Evolutionary conservation across 2,113 vertebrate genomes (phyloP).

Genomic region (Cebus imitator): DNA sequence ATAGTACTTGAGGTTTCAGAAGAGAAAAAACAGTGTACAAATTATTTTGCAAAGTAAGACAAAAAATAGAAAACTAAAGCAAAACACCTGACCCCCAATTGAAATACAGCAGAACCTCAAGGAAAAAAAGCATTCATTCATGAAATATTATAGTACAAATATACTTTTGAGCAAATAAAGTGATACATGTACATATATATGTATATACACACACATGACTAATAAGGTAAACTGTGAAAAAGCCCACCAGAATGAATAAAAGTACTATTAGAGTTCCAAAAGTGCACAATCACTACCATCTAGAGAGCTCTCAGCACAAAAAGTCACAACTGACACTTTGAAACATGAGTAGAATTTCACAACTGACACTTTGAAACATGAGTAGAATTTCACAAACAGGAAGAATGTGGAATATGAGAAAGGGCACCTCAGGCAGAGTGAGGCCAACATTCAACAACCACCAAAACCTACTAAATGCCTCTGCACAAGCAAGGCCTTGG

Average conservation of each 20-base stretch:
- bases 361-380: background rate
- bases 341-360: background rate
- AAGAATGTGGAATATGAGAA: background rate
- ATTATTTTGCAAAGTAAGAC: conserved; percentile 25
- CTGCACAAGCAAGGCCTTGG: background rate
- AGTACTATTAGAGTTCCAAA: background rate
- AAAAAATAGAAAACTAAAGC: conserved; percentile 19
- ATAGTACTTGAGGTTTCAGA: background rate
- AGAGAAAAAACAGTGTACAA: background rate
- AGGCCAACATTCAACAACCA: background rate
- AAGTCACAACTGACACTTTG: background rate
- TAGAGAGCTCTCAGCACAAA: background rate
- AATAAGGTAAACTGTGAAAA: background rate
- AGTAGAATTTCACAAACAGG: background rate
- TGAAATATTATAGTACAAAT: background rate
- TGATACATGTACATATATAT: background rate
- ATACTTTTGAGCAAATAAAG: background rate
- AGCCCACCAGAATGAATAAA: background rate
- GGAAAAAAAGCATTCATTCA: conserved; percentile 21
- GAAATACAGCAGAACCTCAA: background rate
- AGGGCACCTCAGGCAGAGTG: background rate
- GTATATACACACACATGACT: background rate
- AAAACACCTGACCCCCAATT: background rate
- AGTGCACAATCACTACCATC: background rate
- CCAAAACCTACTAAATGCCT: background rate